A percentile compares a stretch with the other conserved stretches of the same genome.
Evolutionary conservation across 2,888 invertebrate genomes (phyloP).

Genomic region (Phengaris arion): DNA sequence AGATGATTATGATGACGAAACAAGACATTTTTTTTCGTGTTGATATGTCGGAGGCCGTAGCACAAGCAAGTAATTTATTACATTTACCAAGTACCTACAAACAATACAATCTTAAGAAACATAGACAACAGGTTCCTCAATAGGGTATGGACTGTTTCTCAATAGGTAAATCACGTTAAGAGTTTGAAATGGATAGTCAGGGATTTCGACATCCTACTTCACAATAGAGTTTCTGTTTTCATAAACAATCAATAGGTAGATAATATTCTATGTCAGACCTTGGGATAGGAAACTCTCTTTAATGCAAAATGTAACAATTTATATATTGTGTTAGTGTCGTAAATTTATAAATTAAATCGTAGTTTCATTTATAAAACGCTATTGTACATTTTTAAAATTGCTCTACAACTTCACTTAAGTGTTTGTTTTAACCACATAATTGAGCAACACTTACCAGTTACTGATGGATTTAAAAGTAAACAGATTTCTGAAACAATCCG

Average conservation of each 20-base stretch:
- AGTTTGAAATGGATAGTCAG: conserved; percentile 16
- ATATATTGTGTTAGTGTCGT: conserved; percentile 14
- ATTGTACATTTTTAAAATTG: neutral
- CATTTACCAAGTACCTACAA: neutral
- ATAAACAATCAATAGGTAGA: conserved; percentile 22
- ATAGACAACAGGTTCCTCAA: neutral
- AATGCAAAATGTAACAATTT: conserved; percentile 37
- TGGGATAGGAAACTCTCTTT: conserved; percentile 40
- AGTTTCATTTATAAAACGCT: neutral
- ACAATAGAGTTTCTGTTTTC: conserved; percentile 10
- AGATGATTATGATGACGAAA: too few relatives aligned
- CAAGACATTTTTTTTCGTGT: too few relatives aligned
- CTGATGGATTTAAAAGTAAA: neutral
- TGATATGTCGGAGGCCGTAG: neutral
- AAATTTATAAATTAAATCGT: conserved; percentile 1
- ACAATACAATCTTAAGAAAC: conserved; percentile 2
- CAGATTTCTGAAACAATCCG: neutral
- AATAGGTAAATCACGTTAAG: conserved; percentile 9
- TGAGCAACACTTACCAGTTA: neutral
- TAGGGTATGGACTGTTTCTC: conserved; percentile 10
- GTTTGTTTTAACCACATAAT: neutral
- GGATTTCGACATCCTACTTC: neutral
- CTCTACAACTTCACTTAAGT: neutral
- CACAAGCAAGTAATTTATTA: neutral
- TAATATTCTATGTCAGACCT: conserved; percentile 35